phyloP scores from a whole-genome alignment of 2,888 invertebrate species.

The Andrena hattorfiana region DNA sequence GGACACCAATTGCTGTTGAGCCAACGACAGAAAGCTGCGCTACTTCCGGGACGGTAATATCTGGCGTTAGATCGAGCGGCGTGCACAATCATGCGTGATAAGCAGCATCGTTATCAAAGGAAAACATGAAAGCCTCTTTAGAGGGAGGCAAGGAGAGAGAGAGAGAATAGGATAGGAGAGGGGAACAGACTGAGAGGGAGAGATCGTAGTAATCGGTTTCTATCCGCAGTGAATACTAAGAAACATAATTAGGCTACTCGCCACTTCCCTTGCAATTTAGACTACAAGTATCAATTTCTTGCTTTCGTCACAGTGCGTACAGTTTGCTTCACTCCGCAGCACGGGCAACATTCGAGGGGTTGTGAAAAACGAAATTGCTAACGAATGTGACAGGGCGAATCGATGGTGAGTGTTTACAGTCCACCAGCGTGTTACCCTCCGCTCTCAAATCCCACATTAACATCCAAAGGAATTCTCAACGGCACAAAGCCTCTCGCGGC shows the following conservation, averaged over 20 bases:
- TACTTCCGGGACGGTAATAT: constrained; percentile 69
- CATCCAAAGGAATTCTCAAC: too few species aligned
- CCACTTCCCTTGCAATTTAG: too few species aligned
- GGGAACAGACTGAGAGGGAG: neutral
- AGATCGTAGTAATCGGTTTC: neutral
- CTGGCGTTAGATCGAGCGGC: constrained; percentile 47
- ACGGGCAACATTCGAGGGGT: too few species aligned
- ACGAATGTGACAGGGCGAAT: too few species aligned
- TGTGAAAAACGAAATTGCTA: too few species aligned
- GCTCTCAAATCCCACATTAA: too few species aligned
- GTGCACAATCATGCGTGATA: constrained; percentile 41
- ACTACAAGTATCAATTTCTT: too few species aligned
- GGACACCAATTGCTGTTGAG: constrained; percentile 69
- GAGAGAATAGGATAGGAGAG: constrained; percentile 18
- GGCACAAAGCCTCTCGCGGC: too few species aligned
- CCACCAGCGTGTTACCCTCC: neutral
- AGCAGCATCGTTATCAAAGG: constrained; percentile 28
- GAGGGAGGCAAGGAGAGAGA: neutral
- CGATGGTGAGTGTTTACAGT: too few species aligned
- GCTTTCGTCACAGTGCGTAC: too few species aligned
- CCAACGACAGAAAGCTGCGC: constrained; percentile 66
- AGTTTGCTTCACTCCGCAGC: too few species aligned
- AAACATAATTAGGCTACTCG: too few species aligned
- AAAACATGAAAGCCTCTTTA: constrained; percentile 11
- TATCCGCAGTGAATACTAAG: neutral